Conservation (phyloP, 2,113 vertebrate genomes). For the Amphilophus citrinellus region DNA sequence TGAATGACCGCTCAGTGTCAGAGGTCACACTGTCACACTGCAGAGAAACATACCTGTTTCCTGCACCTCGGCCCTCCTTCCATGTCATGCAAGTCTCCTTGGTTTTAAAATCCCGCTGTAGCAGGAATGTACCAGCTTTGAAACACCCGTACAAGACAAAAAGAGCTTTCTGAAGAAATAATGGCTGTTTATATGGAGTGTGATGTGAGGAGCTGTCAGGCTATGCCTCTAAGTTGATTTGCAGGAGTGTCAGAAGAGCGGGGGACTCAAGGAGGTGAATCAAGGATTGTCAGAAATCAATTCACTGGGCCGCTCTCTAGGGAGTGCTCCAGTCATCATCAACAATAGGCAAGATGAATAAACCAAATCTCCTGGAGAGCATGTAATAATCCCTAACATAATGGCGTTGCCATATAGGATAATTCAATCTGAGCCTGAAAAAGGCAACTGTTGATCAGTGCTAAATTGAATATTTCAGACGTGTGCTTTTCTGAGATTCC, state of each 20-base stretch:
- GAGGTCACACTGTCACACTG: neutral
- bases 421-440: slow-evolving; percentile 72
- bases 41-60: slow-evolving; percentile 35
- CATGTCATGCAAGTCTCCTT: slow-evolving; percentile 2
- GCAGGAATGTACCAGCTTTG: slow-evolving; percentile 64
- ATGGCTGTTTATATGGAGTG: slow-evolving; percentile 78
- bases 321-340: slow-evolving; percentile 73
- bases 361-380: slow-evolving; percentile 76
- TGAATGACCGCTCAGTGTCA: neutral
- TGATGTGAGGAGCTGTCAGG: slow-evolving; percentile 78
- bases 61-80: slow-evolving; percentile 14
- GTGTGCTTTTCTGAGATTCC: slow-evolving; percentile 57
- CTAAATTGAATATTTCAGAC: slow-evolving; percentile 73
- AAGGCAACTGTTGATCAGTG: slow-evolving; percentile 72
- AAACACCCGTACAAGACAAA: slow-evolving; percentile 74
- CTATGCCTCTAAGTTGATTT: slow-evolving; percentile 82
- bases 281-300: slow-evolving; percentile 83
- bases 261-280: slow-evolving; percentile 75
- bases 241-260: slow-evolving; percentile 74
- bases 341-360: slow-evolving; percentile 80
- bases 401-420: slow-evolving; percentile 69
- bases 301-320: slow-evolving; percentile 75
- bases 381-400: slow-evolving; percentile 77
- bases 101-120: slow-evolving; percentile 62
- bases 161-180: slow-evolving; percentile 80